Base-by-base conservation (phyloP, 2,888 invertebrate species). In the Oscheius sp. region DNA sequence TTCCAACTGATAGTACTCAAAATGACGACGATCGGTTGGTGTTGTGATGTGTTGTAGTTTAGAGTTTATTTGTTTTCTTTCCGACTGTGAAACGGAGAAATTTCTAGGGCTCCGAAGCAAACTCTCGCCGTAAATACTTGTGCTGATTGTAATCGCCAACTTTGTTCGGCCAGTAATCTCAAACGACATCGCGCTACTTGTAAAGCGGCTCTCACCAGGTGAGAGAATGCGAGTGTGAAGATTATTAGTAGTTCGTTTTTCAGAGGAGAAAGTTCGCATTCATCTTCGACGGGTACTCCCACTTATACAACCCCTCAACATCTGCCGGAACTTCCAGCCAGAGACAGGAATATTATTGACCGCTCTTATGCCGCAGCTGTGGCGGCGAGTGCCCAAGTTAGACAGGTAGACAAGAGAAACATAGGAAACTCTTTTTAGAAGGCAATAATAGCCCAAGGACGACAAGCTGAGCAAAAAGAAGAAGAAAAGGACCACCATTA, bases 121-220 rank as follows among this genome's bases (percentile, higher is more conserved):
- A 29, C 25, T n/a, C 17, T 20, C 12, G 42, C 25, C 6, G 25
- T 25, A 27, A 58, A 61, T 15, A 69, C 70, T 3, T 80, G 80
- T 33, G 71, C 71, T 15, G 72, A 73, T 57, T 80, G 80, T 48
- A 48, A 69, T 1, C 68, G 73, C 29, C 70, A 71, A 20, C 72
- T 82, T 10, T 80, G 81, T 66, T 82, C 81, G 3, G 66, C 71
- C 17, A 79, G 81, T 53, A 82, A 80, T 58, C 55, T 82, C 61
- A 80, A 76, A 58, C 69, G 82, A 15, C 82, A 82, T 39, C 65
- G 78, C 23, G 73, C 73, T 8, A 80, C 79, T 5, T 82, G 82
- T 66, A 81, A 81, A 68, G 67, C 58, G 1, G 66, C 67, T 45
- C 45, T 61, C 29, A 61, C 27, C 42, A 61, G 45, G 61, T 61